Base-by-base conservation (phyloP, 2,888 invertebrate genomes). In the Spisula solida region DNA sequence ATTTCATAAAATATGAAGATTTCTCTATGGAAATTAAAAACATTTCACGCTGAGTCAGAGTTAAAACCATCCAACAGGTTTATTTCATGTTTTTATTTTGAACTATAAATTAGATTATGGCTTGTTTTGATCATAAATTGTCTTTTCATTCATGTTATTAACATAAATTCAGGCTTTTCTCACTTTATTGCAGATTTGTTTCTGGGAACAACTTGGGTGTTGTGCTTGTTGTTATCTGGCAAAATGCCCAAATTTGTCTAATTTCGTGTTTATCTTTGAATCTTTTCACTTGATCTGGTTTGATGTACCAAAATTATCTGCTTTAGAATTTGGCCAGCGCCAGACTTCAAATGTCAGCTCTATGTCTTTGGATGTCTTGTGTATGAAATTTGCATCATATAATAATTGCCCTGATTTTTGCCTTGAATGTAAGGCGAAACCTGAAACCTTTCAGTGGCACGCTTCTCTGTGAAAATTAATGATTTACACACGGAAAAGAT, bases 11-110 rank as follows among this genome's bases (percentile, higher is more conserved):
- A 25, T n/a, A 60, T 60, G 60, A 25, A 51, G 51, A 60, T 70
- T 70, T 34, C 31, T 75, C 18, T 75, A 25, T 75, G 34, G 75
- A 31, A 18, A 4, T 48, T 47, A 25, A 80, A 80, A 80, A 14
- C 80, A 48, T 47, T n/a, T 80, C 48, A n/a, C 25, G 48, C 18
- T 18, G 31, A 12, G 75, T 75, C 18, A 75, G 31, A 75, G 25
- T 31, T 75, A n/a, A 66, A 66, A 25, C 60, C 20, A 66, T n/a
- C n/a, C 60, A 66, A 25, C 75, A 75, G 75, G 75, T 75, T 75
- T 31, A 12, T 31, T 18, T 8, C 34, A 25, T 75, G 29, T 31
- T 75, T 31, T 75, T 75, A 14, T 31, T 31, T 31, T 75, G 12
- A 75, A 34, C 2, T 34, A 41, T 41, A 41, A 41, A 41, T 41